A percentile compares a stretch with the other conserved stretches of the same genome.
phyloP scores from a whole-genome alignment of 2,888 invertebrate genomes.

The Exephanes ischioxanthus region DNA sequence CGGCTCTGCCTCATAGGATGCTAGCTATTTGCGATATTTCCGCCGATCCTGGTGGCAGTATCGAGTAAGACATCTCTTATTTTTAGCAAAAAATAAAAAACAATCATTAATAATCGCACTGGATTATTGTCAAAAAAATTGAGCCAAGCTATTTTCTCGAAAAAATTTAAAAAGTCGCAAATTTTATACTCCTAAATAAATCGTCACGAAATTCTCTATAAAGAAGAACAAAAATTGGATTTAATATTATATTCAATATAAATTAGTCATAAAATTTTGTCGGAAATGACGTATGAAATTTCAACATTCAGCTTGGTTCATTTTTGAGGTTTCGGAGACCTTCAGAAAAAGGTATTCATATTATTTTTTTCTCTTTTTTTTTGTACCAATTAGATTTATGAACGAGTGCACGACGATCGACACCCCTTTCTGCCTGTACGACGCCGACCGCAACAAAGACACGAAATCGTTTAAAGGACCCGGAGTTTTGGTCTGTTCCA shows the following conservation, averaged over 20 bases:
- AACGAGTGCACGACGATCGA: constrained; percentile 99
- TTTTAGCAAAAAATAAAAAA: neutral
- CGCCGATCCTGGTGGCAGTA: constrained; percentile 99
- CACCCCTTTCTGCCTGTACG: constrained; percentile 99
- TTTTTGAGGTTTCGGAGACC: neutral
- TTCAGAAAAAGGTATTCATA: neutral
- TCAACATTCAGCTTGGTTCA: neutral
- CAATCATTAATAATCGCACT: neutral
- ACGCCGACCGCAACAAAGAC: constrained; percentile 98
- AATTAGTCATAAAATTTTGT: neutral
- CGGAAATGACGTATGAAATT: neutral
- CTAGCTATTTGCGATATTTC: constrained; percentile 99
- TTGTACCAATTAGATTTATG: constrained; percentile 90
- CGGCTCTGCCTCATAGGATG: constrained; percentile 95
- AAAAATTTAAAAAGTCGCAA: neutral
- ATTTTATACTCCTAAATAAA: too few species aligned
- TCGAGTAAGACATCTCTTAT: constrained; percentile 87
- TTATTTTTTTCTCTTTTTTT: neutral
- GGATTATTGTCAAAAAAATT: neutral
- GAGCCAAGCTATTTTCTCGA: neutral
- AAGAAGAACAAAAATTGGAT: neutral
- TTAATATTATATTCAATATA: neutral
- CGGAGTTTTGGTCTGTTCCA: constrained; percentile 99
- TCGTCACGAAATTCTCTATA: too few species aligned
- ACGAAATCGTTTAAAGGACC: constrained; percentile 98